Percentiles rank a stretch among this genome's conserved stretches.
These are phyloP conservation scores for Cirrhinus molitorella DNA, from an alignment of 2,797 vertebrate genomes.

Conservation along the genomic window DNA sequence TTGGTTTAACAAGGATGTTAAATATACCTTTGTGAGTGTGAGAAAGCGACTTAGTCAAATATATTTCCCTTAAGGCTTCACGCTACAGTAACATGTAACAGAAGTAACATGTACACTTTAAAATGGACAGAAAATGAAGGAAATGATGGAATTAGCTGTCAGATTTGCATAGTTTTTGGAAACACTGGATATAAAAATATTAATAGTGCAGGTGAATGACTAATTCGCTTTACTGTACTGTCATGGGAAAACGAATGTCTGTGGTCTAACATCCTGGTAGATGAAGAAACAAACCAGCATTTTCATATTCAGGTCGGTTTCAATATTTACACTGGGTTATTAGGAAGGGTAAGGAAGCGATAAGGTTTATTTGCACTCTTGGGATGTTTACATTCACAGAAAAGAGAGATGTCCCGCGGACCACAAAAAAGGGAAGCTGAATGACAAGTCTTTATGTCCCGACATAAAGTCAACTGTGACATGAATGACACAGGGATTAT, in stretches of 20 bases:
- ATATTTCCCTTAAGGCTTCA: not conserved
- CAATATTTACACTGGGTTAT: constrained; percentile 56
- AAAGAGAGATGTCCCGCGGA: not conserved
- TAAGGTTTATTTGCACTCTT: constrained; percentile 30
- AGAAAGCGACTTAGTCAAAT: constrained; percentile 21
- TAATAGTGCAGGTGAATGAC: not conserved
- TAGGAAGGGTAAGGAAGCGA: constrained; percentile 17
- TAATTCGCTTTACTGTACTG: constrained; percentile 1
- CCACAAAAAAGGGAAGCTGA: not conserved
- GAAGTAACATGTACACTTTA: not conserved
- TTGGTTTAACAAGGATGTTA: constrained; percentile 7
- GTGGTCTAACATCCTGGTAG: constrained; percentile 54
- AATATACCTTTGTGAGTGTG: constrained; percentile 1
- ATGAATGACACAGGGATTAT: constrained; percentile 10
- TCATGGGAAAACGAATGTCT: not conserved
- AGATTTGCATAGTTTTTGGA: not conserved
- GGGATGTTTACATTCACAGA: constrained; percentile 29
- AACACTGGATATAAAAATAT: no score
- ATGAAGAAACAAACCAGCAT: constrained; percentile 1
- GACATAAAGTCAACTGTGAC: not conserved
- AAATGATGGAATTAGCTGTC: not conserved
- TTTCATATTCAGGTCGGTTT: constrained; percentile 25
- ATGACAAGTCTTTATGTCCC: constrained; percentile 6
- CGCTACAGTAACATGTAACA: not conserved
- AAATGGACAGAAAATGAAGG: not conserved